Conservation (phyloP, 2,113 vertebrate species). For the Zootoca vivipara region DNA sequence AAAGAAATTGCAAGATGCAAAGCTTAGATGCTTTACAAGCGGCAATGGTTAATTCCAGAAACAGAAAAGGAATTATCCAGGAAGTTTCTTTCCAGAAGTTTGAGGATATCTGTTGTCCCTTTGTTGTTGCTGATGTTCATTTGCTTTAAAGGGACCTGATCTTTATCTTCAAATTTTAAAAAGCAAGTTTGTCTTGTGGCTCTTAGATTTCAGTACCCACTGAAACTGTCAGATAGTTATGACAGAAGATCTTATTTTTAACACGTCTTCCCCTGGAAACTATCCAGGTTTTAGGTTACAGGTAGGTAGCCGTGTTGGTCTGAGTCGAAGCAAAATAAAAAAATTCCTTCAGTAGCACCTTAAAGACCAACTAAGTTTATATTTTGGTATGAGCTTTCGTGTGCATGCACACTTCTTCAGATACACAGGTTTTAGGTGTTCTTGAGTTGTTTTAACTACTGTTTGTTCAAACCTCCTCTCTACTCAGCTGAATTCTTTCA, state of each 20-base stretch:
- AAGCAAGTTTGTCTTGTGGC: neutral
- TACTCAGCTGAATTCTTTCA: neutral
- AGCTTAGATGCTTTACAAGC: too few species aligned
- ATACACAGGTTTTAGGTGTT: neutral
- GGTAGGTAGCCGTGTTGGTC: too few species aligned
- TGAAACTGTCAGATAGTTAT: neutral
- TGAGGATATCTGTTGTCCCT: neutral
- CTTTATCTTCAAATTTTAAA: neutral
- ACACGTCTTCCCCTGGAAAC: neutral
- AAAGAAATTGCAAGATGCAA: neutral
- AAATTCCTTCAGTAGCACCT: too few species aligned
- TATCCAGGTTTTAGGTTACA: neutral
- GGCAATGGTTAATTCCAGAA: neutral
- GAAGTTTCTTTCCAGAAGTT: neutral
- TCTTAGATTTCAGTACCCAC: neutral
- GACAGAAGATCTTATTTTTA: fast-evolving
- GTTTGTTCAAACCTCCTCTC: neutral
- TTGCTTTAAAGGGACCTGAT: neutral
- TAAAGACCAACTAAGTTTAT: too few species aligned
- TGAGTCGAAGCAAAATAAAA: too few species aligned
- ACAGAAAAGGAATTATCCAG: neutral
- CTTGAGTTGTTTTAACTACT: fast-evolving
- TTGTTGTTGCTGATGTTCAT: neutral
- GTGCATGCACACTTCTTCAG: too few species aligned
- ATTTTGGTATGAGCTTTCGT: too few species aligned